phyloP scores from a whole-genome alignment of 2,888 invertebrate species.

The Limnephilus marmoratus region DNA sequence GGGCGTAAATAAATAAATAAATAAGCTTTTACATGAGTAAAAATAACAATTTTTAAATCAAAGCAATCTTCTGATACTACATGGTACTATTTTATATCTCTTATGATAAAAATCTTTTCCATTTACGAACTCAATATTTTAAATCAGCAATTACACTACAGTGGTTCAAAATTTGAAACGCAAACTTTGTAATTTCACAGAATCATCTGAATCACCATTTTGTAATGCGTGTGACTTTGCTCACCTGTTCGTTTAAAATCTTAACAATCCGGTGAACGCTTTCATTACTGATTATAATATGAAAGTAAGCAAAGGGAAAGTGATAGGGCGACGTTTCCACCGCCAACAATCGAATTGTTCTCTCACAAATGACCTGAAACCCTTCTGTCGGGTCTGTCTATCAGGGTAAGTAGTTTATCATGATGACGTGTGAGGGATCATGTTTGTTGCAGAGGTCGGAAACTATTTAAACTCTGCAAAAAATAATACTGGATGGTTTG shows the following conservation, averaged over 20 bases:
- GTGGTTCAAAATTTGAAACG: neutral
- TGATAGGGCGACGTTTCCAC: neutral
- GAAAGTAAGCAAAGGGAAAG: constrained; percentile 17
- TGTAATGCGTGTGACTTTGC: neutral
- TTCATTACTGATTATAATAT: constrained; percentile 29
- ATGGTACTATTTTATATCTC: too few relatives aligned
- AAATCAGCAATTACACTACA: neutral
- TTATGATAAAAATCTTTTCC: neutral
- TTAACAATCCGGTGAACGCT: constrained; percentile 20
- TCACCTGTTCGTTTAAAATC: constrained; percentile 30
- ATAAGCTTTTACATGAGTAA: too few relatives aligned
- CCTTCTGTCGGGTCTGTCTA: constrained; percentile 26
- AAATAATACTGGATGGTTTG: too few relatives aligned
- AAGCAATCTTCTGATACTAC: too few relatives aligned
- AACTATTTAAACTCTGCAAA: neutral
- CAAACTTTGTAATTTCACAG: neutral
- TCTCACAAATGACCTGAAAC: constrained; percentile 48
- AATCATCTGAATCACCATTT: neutral
- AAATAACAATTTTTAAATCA: too few relatives aligned
- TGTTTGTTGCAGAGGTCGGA: constrained; percentile 12
- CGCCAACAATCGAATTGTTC: constrained; percentile 47
- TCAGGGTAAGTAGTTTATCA: constrained; percentile 29
- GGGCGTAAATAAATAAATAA: too few relatives aligned
- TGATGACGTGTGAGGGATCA: constrained; percentile 46
- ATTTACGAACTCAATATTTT: neutral